phyloP scores from a whole-genome alignment of 1,140 invertebrate species.

The Lordiphosa clarofinis region DNA sequence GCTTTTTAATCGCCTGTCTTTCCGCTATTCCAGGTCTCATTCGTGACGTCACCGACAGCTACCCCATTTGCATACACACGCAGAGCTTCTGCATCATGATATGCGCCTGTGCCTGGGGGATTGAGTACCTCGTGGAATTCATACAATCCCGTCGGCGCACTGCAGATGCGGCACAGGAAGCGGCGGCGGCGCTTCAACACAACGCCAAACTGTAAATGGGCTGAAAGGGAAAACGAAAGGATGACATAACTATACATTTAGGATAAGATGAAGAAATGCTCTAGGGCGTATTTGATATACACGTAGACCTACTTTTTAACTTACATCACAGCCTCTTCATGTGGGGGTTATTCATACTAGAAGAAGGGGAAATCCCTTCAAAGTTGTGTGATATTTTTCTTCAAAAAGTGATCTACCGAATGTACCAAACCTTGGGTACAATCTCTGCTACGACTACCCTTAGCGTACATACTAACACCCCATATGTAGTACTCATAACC shows the following conservation, averaged over 20 bases:
- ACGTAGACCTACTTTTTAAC: conserved; percentile 21
- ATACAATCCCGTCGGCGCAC: conserved; percentile 53
- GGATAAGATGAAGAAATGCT: conserved; percentile 8
- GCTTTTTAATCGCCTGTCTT: background rate
- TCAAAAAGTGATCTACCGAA: too few relatives aligned
- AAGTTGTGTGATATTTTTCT: conserved; percentile 2
- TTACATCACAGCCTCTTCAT: conserved; percentile 3
- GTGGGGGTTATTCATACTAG: background rate
- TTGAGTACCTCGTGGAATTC: conserved; percentile 83
- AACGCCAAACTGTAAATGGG: conserved; percentile 58
- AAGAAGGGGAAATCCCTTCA: background rate
- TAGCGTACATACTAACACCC: too few relatives aligned
- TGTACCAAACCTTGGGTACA: too few relatives aligned
- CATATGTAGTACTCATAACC: too few relatives aligned
- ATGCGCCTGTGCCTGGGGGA: conserved; percentile 84
- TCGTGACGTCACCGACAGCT: conserved; percentile 85
- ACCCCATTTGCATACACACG: conserved; percentile 85
- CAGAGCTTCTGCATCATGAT: conserved; percentile 85
- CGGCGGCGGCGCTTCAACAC: conserved; percentile 11
- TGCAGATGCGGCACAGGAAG: conserved; percentile 50
- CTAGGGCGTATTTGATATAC: background rate
- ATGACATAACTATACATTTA: conserved; percentile 23
- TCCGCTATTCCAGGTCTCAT: conserved; percentile 82
- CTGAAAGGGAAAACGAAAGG: conserved; percentile 9
- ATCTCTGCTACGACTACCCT: too few relatives aligned